Conservation (phyloP, 2,797 vertebrate species). For the Gallirallus australis region DNA sequence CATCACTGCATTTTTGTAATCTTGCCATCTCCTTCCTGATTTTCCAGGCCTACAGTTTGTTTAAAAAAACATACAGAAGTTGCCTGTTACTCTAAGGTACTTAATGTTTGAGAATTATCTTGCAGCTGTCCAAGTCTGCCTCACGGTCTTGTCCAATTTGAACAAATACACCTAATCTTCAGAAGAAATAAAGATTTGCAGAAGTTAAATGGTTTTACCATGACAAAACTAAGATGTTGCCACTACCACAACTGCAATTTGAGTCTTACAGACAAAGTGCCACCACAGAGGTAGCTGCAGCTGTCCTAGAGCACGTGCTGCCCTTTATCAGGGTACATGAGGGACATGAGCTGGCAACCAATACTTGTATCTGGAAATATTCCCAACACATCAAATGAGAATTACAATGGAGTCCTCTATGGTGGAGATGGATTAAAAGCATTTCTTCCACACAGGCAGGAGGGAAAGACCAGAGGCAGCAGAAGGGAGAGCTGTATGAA, state of each 20-base stretch:
- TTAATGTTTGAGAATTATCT: neutral
- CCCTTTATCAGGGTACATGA: neutral
- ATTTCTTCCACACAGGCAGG: neutral
- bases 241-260: neutral
- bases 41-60: neutral
- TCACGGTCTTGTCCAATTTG: neutral
- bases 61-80: neutral
- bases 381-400: neutral
- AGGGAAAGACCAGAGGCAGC: conserved; percentile 29
- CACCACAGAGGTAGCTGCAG: neutral
- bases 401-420: neutral
- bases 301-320: neutral
- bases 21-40: neutral
- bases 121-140: neutral
- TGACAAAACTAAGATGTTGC: neutral
- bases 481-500: conserved; percentile 8
- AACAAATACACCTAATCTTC: neutral
- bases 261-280: neutral
- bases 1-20: conserved; percentile 1
- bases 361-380: neutral
- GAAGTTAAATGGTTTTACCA: neutral
- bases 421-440: neutral
- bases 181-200: neutral
- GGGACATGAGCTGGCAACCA: neutral
- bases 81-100: neutral